These are phyloP conservation scores for Lasioglossum malachurum DNA, from an alignment of 2,888 invertebrate species.

Conservation along the genomic window DNA sequence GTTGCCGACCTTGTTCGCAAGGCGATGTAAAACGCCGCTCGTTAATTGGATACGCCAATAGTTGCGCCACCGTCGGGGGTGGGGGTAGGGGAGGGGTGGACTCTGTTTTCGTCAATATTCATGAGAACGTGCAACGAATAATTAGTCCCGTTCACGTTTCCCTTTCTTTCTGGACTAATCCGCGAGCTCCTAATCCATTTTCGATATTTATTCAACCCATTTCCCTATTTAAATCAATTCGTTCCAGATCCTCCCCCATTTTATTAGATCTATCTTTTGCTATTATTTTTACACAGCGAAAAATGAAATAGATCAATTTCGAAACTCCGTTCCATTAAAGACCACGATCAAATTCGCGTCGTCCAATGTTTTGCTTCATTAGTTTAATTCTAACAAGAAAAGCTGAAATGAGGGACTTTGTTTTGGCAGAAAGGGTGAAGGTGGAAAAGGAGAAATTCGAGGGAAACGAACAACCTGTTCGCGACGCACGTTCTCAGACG, in stretches of 20 bases:
- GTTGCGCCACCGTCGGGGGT: background rate
- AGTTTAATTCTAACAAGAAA: too few relatives aligned
- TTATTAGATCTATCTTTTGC: background rate
- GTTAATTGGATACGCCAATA: conserved; percentile 27
- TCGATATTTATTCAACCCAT: background rate
- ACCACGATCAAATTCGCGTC: too few relatives aligned
- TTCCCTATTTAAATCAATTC: background rate
- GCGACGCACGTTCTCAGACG: conserved; percentile 13
- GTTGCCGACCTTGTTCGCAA: background rate
- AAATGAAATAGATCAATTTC: background rate
- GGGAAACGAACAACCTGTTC: background rate
- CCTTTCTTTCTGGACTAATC: background rate
- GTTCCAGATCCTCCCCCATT: background rate
- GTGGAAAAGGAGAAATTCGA: background rate
- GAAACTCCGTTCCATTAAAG: too few relatives aligned
- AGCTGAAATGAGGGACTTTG: too few relatives aligned
- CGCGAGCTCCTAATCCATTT: background rate
- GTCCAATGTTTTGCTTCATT: too few relatives aligned
- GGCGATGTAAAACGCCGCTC: conserved; percentile 8
- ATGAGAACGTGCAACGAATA: background rate
- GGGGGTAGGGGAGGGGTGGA: too few relatives aligned
- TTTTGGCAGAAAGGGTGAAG: background rate
- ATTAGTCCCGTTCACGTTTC: background rate
- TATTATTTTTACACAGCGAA: background rate
- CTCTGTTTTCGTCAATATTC: background rate